These are phyloP conservation scores for Oreochromis grahami DNA, from an alignment of 2,797 vertebrate species.

Conservation along the genomic window DNA sequence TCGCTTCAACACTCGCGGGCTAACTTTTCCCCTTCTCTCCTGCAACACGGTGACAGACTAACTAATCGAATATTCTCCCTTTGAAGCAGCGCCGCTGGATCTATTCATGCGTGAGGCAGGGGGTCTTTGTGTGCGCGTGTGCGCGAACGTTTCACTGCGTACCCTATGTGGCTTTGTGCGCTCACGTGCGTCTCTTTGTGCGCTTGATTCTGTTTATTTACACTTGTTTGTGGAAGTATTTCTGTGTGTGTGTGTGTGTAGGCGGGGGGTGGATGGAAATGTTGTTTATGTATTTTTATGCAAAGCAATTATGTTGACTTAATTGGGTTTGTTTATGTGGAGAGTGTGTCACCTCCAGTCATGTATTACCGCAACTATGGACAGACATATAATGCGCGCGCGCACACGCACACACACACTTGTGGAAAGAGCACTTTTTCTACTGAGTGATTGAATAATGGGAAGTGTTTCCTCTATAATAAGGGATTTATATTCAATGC, in stretches of 20 bases:
- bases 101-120: slow-evolving; percentile 51
- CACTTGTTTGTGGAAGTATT: slow-evolving; percentile 58
- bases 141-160: not conserved
- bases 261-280: slow-evolving; percentile 61
- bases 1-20: slow-evolving; percentile 7
- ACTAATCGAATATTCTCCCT: slow-evolving; percentile 65
- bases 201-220: slow-evolving; percentile 52
- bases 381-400: slow-evolving; percentile 28
- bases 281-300: slow-evolving; percentile 77
- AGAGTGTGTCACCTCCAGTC: slow-evolving; percentile 70
- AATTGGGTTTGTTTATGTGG: slow-evolving; percentile 77
- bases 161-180: slow-evolving; percentile 34
- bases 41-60: slow-evolving; percentile 46
- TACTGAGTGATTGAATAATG: slow-evolving; percentile 49
- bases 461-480: slow-evolving; percentile 41
- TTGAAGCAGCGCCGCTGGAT: slow-evolving; percentile 53
- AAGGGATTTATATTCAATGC: slow-evolving; percentile 29
- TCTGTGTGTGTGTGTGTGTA: slow-evolving; percentile 2
- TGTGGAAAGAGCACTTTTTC: slow-evolving; percentile 18
- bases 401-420: not conserved
- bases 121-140: not conserved
- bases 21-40: slow-evolving; percentile 27
- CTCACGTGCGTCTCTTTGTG: slow-evolving; percentile 26
- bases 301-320: slow-evolving; percentile 77
- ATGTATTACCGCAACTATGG: slow-evolving; percentile 57